phyloP scores from a whole-genome alignment of 2,797 vertebrate genomes.

The Nannoperca obscura region DNA sequence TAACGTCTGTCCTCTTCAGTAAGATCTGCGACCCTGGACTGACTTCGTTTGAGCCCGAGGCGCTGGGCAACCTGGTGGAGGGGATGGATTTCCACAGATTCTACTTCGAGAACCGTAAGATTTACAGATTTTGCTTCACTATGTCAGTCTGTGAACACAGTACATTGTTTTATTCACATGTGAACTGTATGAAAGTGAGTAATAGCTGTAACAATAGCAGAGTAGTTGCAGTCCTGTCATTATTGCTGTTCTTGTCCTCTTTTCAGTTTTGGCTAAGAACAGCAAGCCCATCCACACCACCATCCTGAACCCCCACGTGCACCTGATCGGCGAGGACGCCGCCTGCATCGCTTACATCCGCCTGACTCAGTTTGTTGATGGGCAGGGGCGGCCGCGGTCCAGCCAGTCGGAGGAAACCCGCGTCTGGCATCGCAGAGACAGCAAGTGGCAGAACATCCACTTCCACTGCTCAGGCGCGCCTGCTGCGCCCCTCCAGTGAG shows the following conservation, averaged over 20 bases:
- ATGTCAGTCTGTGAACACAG: not conserved
- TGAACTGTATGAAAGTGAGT: not conserved
- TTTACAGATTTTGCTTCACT: not conserved
- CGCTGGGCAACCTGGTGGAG: conserved; percentile 96
- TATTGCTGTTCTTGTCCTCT: not conserved
- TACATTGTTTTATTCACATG: not conserved
- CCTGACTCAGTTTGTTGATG: conserved; percentile 94
- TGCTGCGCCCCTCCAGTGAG: conserved; percentile 96
- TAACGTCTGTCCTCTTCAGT: conserved; percentile 67
- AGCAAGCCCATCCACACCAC: conserved; percentile 98
- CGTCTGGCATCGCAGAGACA: conserved; percentile 96
- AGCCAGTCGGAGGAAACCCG: conserved; percentile 98
- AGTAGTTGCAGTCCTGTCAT: no score
- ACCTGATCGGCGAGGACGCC: conserved; percentile 95
- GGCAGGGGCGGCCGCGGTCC: conserved; percentile 93
- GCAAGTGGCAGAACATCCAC: conserved; percentile 98
- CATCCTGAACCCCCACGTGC: conserved; percentile 97
- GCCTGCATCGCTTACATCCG: conserved; percentile 98
- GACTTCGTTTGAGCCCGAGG: conserved; percentile 97
- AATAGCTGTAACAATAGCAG: not conserved
- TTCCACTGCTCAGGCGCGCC: conserved; percentile 98
- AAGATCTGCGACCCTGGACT: conserved; percentile 96
- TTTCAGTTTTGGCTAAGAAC: conserved; percentile 93
- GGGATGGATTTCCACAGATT: conserved; percentile 99
- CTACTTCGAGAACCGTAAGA: conserved; percentile 98